Evolutionary conservation across 2,113 vertebrate species (phyloP).

Genomic region (Chloropsis cyanopogon): DNA sequence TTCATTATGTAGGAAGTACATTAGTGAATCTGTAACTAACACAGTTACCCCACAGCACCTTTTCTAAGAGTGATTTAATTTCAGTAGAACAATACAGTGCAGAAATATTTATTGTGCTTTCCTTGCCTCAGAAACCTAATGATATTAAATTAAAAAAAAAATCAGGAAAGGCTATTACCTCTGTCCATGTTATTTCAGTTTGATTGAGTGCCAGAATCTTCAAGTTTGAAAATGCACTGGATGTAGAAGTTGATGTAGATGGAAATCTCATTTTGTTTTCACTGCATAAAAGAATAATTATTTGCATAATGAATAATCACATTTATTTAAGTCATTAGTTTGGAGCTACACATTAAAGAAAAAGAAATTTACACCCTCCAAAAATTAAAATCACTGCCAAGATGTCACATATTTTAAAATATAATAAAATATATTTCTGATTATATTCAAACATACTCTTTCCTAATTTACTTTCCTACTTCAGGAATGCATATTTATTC

Average conservation of each 20-base stretch:
- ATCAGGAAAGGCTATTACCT: slow-evolving; percentile 74
- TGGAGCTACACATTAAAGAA: not conserved
- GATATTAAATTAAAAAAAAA: not conserved
- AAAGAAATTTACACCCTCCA: not conserved
- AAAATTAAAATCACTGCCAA: not conserved
- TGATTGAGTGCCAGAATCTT: slow-evolving; percentile 81
- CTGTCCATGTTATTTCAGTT: slow-evolving; percentile 84
- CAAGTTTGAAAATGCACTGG: slow-evolving; percentile 74
- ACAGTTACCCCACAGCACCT: not conserved
- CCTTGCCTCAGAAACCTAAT: not conserved
- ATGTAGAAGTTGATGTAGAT: slow-evolving; percentile 21
- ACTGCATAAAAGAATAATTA: slow-evolving; percentile 63
- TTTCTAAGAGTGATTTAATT: not conserved
- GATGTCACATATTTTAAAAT: not conserved
- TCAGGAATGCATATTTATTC: not conserved
- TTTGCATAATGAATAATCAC: not conserved
- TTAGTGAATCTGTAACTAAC: not conserved
- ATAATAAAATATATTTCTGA: not conserved
- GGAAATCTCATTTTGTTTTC: slow-evolving; percentile 82
- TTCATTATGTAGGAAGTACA: not conserved
- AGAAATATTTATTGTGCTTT: not conserved
- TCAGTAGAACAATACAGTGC: not conserved
- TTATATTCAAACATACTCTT: not conserved
- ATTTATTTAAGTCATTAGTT: not conserved
- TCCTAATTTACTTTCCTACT: not conserved